Base-by-base conservation (phyloP, 2,797 vertebrate genomes). In the Tamandua tetradactyla region DNA sequence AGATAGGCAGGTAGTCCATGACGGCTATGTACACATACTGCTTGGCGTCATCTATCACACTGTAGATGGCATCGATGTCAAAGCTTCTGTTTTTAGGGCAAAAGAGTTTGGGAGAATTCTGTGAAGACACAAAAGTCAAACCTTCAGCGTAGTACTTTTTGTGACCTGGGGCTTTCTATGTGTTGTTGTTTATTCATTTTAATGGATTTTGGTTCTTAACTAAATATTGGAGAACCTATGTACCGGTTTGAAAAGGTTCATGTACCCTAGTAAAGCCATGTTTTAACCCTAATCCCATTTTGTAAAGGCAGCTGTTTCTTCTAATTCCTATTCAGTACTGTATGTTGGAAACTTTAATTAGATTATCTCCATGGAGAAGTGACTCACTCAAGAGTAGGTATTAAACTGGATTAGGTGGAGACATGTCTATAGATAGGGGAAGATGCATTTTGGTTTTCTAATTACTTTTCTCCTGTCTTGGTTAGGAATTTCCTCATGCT, bases 81-180 rank as follows among this genome's bases (percentile, higher is more conserved):
- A 98, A 98, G 95, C 98, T 99, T 87, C 99, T 99, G 94, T 99
- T 98, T 98, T 99, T 99, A 47, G 99, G 99, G 96, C 99, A 99
- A 85, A 99, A 99, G 94, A 98, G 98, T 91, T 99, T 99, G n/a
- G 99, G 99, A 89, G 99, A 99, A 97, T 98, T 99, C 99, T 99
- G 98, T 91, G 57, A 97, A 98, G 93, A 96, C n/a, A 98, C 15
- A 96, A 97, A 96, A 59, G 72, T 80, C 55, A 87, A 93, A 86
- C 69, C 82, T 0, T 93, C 37, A 94, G 89, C 20, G 40, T 3
- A 44, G 42, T 81, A 74, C 35, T 5, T 55, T 62, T 62, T 75
- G 30, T 32, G 23, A 32, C 10, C 52, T 69, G 30, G 30, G 18
- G 11, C 20, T 69, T 93, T 93, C n/a, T 69, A 23, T 78, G 25